Evolutionary conservation across 2,888 invertebrate species (phyloP), one percentile per base, ranked within the genome.

Genomic region (Conus canariensis): DNA sequence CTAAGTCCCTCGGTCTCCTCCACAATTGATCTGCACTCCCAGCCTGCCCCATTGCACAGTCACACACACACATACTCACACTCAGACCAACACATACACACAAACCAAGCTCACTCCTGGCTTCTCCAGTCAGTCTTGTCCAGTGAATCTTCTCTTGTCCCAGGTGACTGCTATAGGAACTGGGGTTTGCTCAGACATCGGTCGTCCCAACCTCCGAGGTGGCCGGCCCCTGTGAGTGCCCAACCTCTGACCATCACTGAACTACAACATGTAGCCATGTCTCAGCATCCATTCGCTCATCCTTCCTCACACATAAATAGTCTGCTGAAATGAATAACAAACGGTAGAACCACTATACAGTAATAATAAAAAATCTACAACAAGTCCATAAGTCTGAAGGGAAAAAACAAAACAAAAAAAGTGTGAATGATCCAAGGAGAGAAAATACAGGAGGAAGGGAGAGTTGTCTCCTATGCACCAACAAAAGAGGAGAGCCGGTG

Each of bases 341-440:
- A 83, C 19, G 82, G 82, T 83, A 56, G 56, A 83, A 83, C 82
- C 82, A 83, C 82, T 83, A 83, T 83, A 83, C 58, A 58, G 19
- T 83, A 83, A 83, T 58, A 80, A 80, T 80, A 80, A 83, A 83
- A 83, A 83, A 83, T 83, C 82, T 83, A 83, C 82, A 83, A 83
- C 82, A 58, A 74, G 74, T 45, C 77, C 10, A 58, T 58, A 58
- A 22, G 56, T 22, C 30, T n/a, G 9, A 30, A 80, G 30, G 64
- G 64, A 16, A n/a, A 25, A 25, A 74, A 74, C 25, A 25, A n/a
- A 74, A n/a, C n/a, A 80, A 80, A 80, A 80, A 80, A 80, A 19
- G 19, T 22, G 58, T 58, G 22, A 83, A 83, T 83, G 82, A 80
- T 80, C 80, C 80, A 83, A 83, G 82, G 82, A 83, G 16, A 83